Conservation (phyloP, 2,113 vertebrate genomes). For the Equus quagga region DNA sequence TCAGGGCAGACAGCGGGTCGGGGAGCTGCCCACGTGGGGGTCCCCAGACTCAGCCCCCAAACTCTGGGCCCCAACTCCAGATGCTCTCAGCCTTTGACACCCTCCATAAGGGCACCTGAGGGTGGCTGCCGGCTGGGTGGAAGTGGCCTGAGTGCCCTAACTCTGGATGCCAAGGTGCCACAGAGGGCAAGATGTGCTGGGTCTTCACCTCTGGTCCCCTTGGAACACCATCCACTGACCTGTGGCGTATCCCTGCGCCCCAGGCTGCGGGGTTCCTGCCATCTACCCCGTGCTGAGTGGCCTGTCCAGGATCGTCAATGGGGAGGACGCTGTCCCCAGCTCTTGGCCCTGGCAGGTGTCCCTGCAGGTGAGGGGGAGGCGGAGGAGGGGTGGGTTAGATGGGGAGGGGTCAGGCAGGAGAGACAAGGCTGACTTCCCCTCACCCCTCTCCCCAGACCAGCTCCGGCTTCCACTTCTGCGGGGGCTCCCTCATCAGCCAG, state of each 20-base stretch:
- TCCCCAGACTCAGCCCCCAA: background rate
- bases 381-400: background rate
- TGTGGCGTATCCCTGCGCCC: background rate
- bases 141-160: background rate
- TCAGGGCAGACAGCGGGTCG: background rate
- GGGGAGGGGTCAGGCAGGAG: background rate
- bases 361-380: conserved; percentile 82
- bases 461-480: conserved; percentile 88
- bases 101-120: background rate
- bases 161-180: background rate
- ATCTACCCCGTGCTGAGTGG: conserved; percentile 83
- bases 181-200: background rate
- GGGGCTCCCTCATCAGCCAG: conserved; percentile 87
- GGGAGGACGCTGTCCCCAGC: conserved; percentile 87
- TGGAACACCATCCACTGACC: background rate
- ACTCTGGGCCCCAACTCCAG: background rate
- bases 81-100: background rate
- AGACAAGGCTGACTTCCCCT: background rate
- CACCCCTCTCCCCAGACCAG: conserved; percentile 77
- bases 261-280: conserved; percentile 86
- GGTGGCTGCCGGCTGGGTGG: background rate
- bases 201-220: background rate
- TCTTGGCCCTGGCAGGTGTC: conserved; percentile 90
- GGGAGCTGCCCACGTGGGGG: background rate
- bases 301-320: conserved; percentile 87